A percentile compares a stretch with the other conserved stretches of the same genome.
Evolutionary conservation across 2,113 vertebrate species (phyloP).

Genomic region (Greenwoodochromis staneri): DNA sequence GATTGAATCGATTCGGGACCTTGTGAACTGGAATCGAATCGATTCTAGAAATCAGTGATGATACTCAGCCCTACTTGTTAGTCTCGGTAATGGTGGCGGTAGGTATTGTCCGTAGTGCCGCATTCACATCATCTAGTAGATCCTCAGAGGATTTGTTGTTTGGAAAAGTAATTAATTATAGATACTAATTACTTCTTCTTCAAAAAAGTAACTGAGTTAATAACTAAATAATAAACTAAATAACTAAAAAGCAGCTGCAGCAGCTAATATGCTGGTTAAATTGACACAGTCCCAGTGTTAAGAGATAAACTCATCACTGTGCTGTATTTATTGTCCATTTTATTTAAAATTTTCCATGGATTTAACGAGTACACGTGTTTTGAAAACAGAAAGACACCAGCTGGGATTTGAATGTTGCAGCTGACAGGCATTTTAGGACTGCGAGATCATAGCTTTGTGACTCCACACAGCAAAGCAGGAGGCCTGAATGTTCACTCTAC

Average conservation of each 20-base stretch:
- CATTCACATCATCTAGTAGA: neutral
- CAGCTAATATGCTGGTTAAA: rapidly evolving
- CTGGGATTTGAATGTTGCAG: neutral
- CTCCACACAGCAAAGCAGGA: rapidly evolving
- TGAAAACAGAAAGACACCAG: neutral
- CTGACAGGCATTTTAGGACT: neutral
- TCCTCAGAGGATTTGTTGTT: neutral
- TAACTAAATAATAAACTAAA: too few relatives aligned
- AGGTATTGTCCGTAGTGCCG: too few relatives aligned
- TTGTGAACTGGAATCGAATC: too few relatives aligned
- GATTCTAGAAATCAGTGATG: too few relatives aligned
- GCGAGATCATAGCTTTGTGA: neutral
- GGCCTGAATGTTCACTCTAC: neutral
- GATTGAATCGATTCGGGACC: too few relatives aligned
- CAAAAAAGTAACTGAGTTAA: too few relatives aligned
- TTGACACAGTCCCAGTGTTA: neutral
- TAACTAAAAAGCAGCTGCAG: neutral
- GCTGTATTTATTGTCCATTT: rapidly evolving
- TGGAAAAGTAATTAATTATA: too few relatives aligned
- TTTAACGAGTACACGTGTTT: rapidly evolving
- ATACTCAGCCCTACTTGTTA: too few relatives aligned
- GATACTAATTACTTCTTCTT: too few relatives aligned
- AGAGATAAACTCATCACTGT: neutral
- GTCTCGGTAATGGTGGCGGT: too few relatives aligned
- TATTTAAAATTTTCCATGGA: rapidly evolving